Conservation (phyloP, 1,140 invertebrate genomes). For the Ctenoplectra terminalis region DNA sequence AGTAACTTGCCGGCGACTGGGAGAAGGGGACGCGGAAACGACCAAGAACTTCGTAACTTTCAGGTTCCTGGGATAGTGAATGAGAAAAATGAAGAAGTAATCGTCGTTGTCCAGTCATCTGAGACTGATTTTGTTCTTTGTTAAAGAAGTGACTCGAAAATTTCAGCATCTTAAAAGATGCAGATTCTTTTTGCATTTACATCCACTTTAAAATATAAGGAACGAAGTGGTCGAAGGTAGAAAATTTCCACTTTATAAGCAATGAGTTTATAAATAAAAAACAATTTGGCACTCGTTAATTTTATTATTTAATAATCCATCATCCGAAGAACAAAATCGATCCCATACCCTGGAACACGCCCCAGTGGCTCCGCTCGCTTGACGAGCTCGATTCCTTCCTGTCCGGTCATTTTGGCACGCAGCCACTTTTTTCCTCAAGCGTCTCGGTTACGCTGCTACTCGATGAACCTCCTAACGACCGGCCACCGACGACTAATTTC, state of each 20-base stretch:
- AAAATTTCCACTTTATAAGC: neutral
- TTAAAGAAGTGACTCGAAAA: neutral
- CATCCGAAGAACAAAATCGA: neutral
- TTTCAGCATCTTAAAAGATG: neutral
- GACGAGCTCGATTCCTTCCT: neutral
- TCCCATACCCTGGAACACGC: neutral
- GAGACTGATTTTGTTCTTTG: neutral
- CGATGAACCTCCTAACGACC: conserved; percentile 55
- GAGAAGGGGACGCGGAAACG: neutral
- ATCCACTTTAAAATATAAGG: too few species aligned
- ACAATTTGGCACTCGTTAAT: neutral
- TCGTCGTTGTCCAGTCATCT: conserved; percentile 9
- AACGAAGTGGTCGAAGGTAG: neutral
- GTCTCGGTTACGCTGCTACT: conserved; percentile 12
- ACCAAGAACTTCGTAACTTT: conserved; percentile 11
- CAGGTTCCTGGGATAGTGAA: too few species aligned
- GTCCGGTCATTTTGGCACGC: neutral
- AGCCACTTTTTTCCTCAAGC: conserved; percentile 30
- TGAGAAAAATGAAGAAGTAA: neutral
- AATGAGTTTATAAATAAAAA: neutral
- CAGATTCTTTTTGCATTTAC: too few species aligned
- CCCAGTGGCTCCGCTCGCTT: neutral
- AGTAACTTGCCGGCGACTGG: neutral
- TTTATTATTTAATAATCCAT: neutral
- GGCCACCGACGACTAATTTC: conserved; percentile 52